A percentile compares a stretch with the other conserved stretches of the same genome.
Evolutionary conservation across 2,888 invertebrate genomes (phyloP).

Genomic region (Drosophila ezoana): DNA sequence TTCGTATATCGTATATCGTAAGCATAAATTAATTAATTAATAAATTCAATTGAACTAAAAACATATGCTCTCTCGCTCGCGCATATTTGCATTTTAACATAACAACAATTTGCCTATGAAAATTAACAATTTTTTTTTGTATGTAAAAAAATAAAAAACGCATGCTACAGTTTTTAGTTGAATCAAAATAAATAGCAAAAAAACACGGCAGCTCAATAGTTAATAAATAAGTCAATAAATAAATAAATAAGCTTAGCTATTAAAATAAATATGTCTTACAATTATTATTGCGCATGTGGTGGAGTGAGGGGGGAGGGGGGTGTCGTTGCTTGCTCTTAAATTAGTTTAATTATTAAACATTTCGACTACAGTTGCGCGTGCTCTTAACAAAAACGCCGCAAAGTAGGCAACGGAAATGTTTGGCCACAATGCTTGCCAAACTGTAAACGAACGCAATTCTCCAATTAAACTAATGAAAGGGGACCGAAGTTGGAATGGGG

Average conservation of each 20-base stretch:
- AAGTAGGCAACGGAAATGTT: constrained; percentile 46
- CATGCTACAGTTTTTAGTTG: constrained; percentile 68
- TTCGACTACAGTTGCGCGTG: background rate
- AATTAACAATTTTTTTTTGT: constrained; percentile 55
- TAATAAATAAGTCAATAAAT: constrained; percentile 65
- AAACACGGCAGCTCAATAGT: constrained; percentile 34
- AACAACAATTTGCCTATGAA: constrained; percentile 81
- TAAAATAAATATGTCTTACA: constrained; percentile 70
- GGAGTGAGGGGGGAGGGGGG: background rate
- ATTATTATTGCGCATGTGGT: constrained; percentile 42
- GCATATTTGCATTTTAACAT: constrained; percentile 60
- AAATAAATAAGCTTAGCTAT: constrained; percentile 73
- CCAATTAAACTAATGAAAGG: constrained; percentile 61
- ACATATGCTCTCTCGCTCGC: constrained; percentile 59
- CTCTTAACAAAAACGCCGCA: constrained; percentile 7
- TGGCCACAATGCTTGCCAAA: constrained; percentile 20
- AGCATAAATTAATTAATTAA: constrained; percentile 66
- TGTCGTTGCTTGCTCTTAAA: background rate
- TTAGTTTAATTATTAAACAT: background rate
- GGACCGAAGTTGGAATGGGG: constrained; percentile 12
- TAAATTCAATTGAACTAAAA: constrained; percentile 83
- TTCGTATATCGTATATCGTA: constrained; percentile 40
- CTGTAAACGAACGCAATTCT: constrained; percentile 46
- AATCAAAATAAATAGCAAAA: constrained; percentile 65
- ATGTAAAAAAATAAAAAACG: constrained; percentile 22